Percentiles rank a stretch among this genome's conserved stretches.
Evolutionary conservation across 2,888 invertebrate species (phyloP).

Genomic region (Malthinus seriepunctatus): DNA sequence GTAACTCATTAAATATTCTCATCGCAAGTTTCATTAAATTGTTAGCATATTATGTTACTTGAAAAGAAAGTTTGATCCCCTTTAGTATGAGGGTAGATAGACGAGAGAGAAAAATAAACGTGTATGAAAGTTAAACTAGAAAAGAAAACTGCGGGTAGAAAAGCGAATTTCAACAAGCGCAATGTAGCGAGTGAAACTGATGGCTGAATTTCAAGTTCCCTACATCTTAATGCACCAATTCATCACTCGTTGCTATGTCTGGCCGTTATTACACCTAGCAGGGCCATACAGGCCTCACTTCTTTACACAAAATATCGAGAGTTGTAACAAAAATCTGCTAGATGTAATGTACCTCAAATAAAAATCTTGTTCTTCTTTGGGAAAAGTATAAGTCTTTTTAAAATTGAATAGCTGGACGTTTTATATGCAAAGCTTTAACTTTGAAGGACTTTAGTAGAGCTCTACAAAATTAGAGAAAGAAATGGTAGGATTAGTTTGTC

Average conservation of each 20-base stretch:
- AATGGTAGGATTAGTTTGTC: constrained; percentile 51
- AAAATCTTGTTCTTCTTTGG: constrained; percentile 21
- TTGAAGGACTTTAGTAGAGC: constrained; percentile 47
- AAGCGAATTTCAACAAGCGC: constrained; percentile 33
- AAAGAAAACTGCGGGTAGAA: constrained; percentile 18
- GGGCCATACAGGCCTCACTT: constrained; percentile 22
- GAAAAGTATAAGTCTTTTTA: constrained; percentile 29
- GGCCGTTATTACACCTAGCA: constrained; percentile 42
- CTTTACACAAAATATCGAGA: constrained; percentile 26
- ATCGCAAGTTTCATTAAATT: constrained; percentile 20
- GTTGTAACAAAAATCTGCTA: constrained; percentile 19
- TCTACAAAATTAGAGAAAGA: constrained; percentile 53
- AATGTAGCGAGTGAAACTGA: constrained; percentile 53
- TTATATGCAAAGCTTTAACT: constrained; percentile 52
- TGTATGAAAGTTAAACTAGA: constrained; percentile 35
- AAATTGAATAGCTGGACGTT: constrained; percentile 51
- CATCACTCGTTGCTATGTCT: constrained; percentile 47
- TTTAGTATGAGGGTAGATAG: not conserved
- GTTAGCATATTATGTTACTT: constrained; percentile 24
- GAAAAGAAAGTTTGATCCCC: constrained; percentile 25
- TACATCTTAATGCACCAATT: constrained; percentile 52
- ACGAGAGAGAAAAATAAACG: constrained; percentile 27
- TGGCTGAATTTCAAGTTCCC: constrained; percentile 52
- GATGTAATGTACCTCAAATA: constrained; percentile 23
- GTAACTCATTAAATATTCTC: constrained; percentile 19